Evolutionary conservation across 2,888 invertebrate genomes (phyloP).

Genomic region (Onchidella celtica): DNA sequence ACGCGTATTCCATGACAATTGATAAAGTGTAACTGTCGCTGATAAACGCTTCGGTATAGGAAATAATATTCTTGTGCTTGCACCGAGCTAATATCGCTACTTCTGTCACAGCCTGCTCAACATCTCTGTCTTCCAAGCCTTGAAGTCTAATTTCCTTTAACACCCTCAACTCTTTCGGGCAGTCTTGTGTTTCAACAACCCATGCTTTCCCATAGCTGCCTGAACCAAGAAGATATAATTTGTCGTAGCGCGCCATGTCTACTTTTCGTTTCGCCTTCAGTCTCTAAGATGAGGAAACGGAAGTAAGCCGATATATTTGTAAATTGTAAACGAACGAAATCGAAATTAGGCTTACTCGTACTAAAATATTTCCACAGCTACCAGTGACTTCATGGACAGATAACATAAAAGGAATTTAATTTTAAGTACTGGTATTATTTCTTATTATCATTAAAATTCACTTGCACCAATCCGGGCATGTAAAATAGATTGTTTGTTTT

Average conservation of each 20-base stretch:
- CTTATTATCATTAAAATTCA: too few species aligned
- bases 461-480: too few species aligned
- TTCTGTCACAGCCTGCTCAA: constrained; percentile 67
- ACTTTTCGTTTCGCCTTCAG: too few species aligned
- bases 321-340: too few species aligned
- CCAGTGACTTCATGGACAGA: too few species aligned
- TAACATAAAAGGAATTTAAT: too few species aligned
- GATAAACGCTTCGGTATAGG: constrained; percentile 73
- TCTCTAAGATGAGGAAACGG: too few species aligned
- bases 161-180: constrained; percentile 58
- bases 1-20: constrained; percentile 76
- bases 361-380: too few species aligned
- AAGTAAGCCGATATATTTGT: too few species aligned
- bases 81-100: constrained; percentile 71
- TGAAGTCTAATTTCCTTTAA: constrained; percentile 68
- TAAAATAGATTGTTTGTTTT: too few species aligned
- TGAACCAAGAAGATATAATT: constrained; percentile 65
- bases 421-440: too few species aligned
- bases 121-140: constrained; percentile 55
- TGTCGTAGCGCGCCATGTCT: constrained; percentile 70
- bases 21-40: constrained; percentile 39
- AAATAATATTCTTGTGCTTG: constrained; percentile 72
- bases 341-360: too few species aligned
- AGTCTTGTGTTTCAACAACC: constrained; percentile 61
- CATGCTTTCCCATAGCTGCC: constrained; percentile 76